Evolutionary conservation across 2,888 invertebrate genomes (phyloP).

Genomic region (Drosophila putrida): DNA sequence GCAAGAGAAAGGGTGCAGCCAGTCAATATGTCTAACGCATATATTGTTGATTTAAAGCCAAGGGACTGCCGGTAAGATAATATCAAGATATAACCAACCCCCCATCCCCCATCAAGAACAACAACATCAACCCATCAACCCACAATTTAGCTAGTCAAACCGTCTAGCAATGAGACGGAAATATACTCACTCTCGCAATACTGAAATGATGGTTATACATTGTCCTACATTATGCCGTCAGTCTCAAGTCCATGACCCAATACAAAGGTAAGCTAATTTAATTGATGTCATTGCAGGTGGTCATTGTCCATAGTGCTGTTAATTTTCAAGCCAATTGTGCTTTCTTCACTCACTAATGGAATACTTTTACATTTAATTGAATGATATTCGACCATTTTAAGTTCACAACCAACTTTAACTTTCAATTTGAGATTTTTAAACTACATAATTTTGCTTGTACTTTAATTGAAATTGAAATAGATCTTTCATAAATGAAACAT

Average conservation of each 20-base stretch:
- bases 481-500: too few relatives aligned
- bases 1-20: conserved; percentile 45
- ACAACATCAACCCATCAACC: background rate
- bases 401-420: too few relatives aligned
- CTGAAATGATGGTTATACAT: conserved; percentile 25
- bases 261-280: conserved; percentile 29
- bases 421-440: too few relatives aligned
- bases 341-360: conserved; percentile 1
- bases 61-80: conserved; percentile 46
- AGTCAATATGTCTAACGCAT: conserved; percentile 39
- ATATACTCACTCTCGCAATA: conserved; percentile 13
- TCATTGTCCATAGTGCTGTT: conserved; percentile 13
- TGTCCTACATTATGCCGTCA: conserved; percentile 43
- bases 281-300: conserved; percentile 40
- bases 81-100: conserved; percentile 26
- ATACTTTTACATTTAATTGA: background rate
- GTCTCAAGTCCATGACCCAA: conserved; percentile 32
- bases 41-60: conserved; percentile 51
- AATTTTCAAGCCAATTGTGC: conserved; percentile 9
- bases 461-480: too few relatives aligned
- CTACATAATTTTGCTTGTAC: too few relatives aligned
- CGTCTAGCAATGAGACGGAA: conserved; percentile 51
- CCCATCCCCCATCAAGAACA: background rate
- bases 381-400: too few relatives aligned
- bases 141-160: conserved; percentile 34